Percentiles rank a stretch among this genome's conserved stretches.
These are phyloP conservation scores for Dipodomys ordii DNA, from an alignment of 2,113 vertebrate species.

Conservation along the genomic window DNA sequence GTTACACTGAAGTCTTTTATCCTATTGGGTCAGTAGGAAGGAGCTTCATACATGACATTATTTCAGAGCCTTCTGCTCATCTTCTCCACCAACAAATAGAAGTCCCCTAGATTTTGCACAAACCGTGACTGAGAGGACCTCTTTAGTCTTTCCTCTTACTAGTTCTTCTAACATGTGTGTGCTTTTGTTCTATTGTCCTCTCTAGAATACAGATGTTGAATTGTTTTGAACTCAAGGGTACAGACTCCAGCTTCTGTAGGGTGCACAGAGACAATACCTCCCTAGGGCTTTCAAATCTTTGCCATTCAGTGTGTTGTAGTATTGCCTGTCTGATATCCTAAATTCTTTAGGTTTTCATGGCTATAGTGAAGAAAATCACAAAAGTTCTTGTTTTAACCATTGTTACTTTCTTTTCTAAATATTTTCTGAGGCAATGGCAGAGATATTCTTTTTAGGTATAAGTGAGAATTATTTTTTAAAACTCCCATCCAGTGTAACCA, in stretches of 20 bases:
- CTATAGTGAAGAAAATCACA: not conserved
- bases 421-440: not conserved
- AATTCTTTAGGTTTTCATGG: not conserved
- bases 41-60: too few species aligned
- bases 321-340: not conserved
- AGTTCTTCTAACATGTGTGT: not conserved
- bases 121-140: not conserved
- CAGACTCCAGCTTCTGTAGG: not conserved
- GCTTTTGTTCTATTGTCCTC: not conserved
- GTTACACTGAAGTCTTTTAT: not conserved
- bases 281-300: not conserved
- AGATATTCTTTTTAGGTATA: not conserved
- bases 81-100: not conserved
- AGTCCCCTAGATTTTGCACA: not conserved
- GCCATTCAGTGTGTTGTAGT: not conserved
- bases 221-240: not conserved
- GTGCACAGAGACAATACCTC: not conserved
- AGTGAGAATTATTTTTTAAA: not conserved
- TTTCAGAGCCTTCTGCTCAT: not conserved
- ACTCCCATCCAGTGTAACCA: not conserved
- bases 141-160: not conserved
- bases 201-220: not conserved
- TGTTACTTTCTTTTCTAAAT: conserved; percentile 6
- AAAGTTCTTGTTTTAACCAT: not conserved
- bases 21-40: not conserved